These are phyloP conservation scores for Zaprionus bogoriensis DNA, from an alignment of 2,888 invertebrate species.

Conservation along the genomic window DNA sequence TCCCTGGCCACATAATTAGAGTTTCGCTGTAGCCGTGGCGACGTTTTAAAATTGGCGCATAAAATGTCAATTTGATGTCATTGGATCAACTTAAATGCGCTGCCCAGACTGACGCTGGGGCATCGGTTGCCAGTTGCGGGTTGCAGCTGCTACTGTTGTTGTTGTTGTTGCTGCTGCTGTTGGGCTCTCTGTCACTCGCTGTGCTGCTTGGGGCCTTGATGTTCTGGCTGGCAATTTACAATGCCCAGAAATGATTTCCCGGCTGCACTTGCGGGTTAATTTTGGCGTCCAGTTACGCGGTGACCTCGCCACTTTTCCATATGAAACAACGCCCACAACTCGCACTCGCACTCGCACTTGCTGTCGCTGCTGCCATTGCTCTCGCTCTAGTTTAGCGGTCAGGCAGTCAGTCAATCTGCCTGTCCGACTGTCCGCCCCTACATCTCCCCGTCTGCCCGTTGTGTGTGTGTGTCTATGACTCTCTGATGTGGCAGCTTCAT, in stretches of 20 bases:
- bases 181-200: constrained; percentile 5
- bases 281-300: constrained; percentile 63
- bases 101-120: constrained; percentile 36
- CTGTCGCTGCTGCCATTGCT: neutral
- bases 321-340: constrained; percentile 27
- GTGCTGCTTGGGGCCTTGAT: constrained; percentile 22
- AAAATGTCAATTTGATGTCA: constrained; percentile 79
- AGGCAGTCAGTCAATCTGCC: constrained; percentile 2
- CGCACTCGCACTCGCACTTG: constrained; percentile 4
- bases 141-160: neutral
- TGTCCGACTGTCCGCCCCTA: neutral
- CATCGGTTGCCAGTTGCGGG: constrained; percentile 12
- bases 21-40: constrained; percentile 46
- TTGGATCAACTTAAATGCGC: constrained; percentile 78
- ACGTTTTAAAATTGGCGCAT: constrained; percentile 76
- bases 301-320: constrained; percentile 55
- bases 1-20: constrained; percentile 69
- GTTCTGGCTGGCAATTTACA: constrained; percentile 55
- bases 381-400: constrained; percentile 26
- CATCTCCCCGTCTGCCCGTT: neutral
- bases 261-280: constrained; percentile 68
- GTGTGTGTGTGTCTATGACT: constrained; percentile 10
- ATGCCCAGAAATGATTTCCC: constrained; percentile 58
- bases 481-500: constrained; percentile 53
- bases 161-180: neutral